Evolutionary conservation across 2,113 vertebrate genomes (phyloP).

Genomic region (Theristicus caerulescens): DNA sequence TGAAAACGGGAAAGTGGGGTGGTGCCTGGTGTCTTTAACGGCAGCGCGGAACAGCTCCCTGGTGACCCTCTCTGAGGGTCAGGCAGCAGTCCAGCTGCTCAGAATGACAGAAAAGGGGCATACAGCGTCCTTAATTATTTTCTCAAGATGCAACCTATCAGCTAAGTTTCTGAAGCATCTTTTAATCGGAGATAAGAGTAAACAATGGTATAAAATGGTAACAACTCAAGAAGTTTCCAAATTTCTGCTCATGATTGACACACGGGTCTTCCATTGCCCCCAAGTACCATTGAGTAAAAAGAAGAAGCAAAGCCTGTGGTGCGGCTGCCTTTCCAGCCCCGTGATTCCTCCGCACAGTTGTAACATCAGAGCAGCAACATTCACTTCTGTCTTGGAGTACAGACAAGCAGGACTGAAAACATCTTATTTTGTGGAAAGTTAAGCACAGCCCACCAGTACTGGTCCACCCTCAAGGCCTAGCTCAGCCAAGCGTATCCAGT

Average conservation of each 20-base stretch:
- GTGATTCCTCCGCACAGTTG: background rate
- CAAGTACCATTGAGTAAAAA: conserved; percentile 71
- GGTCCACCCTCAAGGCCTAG: background rate
- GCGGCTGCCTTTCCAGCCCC: background rate
- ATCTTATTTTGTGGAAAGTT: background rate
- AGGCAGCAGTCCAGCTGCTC: background rate
- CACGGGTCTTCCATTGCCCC: conserved; percentile 15
- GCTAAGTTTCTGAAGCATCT: conserved; percentile 50
- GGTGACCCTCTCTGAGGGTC: background rate
- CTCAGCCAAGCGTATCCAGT: background rate
- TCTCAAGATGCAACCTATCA: background rate
- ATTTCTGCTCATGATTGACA: conserved; percentile 38
- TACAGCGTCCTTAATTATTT: rapidly evolving
- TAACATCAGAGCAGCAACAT: background rate
- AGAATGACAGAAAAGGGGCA: background rate
- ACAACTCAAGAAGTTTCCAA: conserved; percentile 60
- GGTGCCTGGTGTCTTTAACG: background rate
- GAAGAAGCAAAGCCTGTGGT: background rate
- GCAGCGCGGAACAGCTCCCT: no score
- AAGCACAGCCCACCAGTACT: background rate
- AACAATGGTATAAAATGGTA: conserved; percentile 80
- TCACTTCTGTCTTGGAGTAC: background rate
- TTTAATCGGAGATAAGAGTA: conserved; percentile 80
- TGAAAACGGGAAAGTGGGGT: rapidly evolving
- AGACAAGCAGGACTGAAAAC: background rate